These are phyloP conservation scores for Shinisaurus crocodilurus DNA, from an alignment of 2,113 vertebrate species.

Conservation along the genomic window DNA sequence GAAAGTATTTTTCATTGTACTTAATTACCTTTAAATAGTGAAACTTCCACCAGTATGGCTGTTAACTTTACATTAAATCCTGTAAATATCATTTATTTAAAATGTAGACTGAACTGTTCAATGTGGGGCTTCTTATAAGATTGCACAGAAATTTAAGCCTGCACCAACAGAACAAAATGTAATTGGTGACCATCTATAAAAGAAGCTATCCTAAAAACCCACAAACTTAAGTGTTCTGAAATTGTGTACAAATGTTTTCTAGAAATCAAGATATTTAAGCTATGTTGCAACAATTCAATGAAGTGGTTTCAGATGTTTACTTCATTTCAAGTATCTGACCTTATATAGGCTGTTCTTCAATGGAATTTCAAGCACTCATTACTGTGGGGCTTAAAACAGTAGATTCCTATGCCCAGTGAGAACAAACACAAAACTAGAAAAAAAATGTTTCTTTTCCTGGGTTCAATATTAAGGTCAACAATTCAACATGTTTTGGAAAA, in stretches of 20 bases:
- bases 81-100: neutral
- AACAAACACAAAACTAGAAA: conserved; percentile 17
- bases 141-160: neutral
- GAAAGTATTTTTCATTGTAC: too few species aligned
- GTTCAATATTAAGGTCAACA: neutral
- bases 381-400: neutral
- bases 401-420: rapidly evolving
- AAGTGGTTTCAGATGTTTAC: neutral
- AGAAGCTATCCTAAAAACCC: neutral
- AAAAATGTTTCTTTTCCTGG: neutral
- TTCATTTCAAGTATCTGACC: conserved; percentile 19
- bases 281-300: neutral
- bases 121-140: neutral
- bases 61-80: neutral
- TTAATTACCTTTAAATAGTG: neutral
- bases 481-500: neutral
- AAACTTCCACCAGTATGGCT: neutral
- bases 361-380: neutral
- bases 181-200: neutral
- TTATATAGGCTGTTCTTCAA: neutral
- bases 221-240: neutral
- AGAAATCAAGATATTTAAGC: neutral
- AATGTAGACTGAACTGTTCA: neutral
- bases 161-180: neutral
- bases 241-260: neutral